Evolutionary conservation across 2,888 invertebrate species (phyloP).

Genomic region (Bruchidius siliquastri): DNA sequence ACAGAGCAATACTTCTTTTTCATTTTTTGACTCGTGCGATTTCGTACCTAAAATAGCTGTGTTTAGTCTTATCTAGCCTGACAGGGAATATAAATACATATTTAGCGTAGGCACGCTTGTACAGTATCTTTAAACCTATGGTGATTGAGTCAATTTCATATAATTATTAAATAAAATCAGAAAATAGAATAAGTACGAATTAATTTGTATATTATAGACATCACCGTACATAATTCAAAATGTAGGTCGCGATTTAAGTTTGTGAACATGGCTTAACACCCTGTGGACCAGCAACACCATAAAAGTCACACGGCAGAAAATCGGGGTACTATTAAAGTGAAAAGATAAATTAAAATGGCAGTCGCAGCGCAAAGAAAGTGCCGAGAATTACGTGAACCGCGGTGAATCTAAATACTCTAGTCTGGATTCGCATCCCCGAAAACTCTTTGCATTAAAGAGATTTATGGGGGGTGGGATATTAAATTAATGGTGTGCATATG

Average conservation of each 20-base stretch:
- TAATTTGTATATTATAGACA: too few relatives aligned
- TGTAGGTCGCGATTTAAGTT: neutral
- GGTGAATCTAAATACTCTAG: neutral
- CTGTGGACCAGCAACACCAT: neutral
- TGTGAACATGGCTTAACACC: neutral
- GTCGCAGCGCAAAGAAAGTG: neutral
- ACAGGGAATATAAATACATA: too few relatives aligned
- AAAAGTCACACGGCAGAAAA: neutral
- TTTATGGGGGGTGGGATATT: slow-evolving; percentile 26
- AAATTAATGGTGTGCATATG: slow-evolving; percentile 29
- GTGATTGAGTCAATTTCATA: too few relatives aligned
- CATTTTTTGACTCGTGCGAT: too few relatives aligned
- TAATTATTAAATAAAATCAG: too few relatives aligned
- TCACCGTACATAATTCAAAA: too few relatives aligned
- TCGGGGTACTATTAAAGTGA: neutral
- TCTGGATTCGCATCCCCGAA: slow-evolving; percentile 5
- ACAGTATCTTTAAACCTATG: too few relatives aligned
- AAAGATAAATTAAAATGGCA: neutral
- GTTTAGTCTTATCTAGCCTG: too few relatives aligned
- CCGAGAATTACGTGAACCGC: neutral
- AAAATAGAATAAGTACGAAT: too few relatives aligned
- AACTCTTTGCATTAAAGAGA: slow-evolving; percentile 21
- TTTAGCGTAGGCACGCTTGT: too few relatives aligned
- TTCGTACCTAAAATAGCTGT: too few relatives aligned
- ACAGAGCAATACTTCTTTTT: too few relatives aligned